Base-by-base conservation (phyloP, 1,140 invertebrate species). In the Anastatus disparis region DNA sequence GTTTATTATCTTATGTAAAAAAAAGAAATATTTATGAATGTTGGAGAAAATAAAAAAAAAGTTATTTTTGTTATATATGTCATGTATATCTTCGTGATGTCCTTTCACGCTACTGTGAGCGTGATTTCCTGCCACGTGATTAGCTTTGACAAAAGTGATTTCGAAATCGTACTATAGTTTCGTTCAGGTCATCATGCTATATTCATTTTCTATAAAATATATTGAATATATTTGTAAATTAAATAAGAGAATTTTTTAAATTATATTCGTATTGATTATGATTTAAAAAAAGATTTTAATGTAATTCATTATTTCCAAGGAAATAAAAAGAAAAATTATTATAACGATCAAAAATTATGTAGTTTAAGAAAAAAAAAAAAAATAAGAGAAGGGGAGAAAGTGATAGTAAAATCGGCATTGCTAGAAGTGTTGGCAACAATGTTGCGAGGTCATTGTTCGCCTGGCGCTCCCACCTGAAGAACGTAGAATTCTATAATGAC, bases 391-490 rank as follows among this genome's bases (percentile, higher is more conserved):
- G 7, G n/a, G 38, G 20, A 40, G 31, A 38, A 61, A 61, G 56
- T 35, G 15, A 40, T 3, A 50, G 15, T 26, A 52, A 40, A 61
- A 61, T 40, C 31, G 22, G 24, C 20, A 48, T 62, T 38, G 9
- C 3, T 50, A 12, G 12, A 66, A 38, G 42, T 42, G 72, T 78
- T 75, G 78, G 79, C 52, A 81, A 75, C 74, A 78, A 73, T 80
- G 76, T 48, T 40, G 74, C 66, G 78, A 78, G 80, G 78, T 81
- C 79, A 81, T 81, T 79, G 80, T 78, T 78, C 79, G 73, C 77
- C 69, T 74, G 76, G 78, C 44, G n/a, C 20, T 59, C 31, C 29
- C 29, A 59, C n/a, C 53, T 58, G 50, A 52, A 62, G 73, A 71
- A 70, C 27, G 38, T 56, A 40, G 59, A 61, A 63, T 55, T n/a